Conservation (phyloP, 1,140 invertebrate species). For the Cyclina sinensis region DNA sequence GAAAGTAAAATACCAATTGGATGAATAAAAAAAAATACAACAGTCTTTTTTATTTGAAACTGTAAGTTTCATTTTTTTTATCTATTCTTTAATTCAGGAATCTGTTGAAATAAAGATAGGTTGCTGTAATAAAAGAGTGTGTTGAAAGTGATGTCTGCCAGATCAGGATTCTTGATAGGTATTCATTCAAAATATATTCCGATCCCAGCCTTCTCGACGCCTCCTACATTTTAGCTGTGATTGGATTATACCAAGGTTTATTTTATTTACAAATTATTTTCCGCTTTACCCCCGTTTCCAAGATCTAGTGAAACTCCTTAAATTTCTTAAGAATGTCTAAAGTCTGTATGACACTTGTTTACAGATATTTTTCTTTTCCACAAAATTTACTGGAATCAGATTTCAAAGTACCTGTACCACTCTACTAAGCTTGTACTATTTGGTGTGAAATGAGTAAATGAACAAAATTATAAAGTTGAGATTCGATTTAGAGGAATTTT, state of each 20-base stretch:
- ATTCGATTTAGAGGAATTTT: no score
- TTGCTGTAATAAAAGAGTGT: slow-evolving; percentile 5
- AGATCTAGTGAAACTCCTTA: background rate
- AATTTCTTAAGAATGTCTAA: slow-evolving; percentile 27
- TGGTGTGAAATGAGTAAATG: no score
- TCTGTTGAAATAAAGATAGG: slow-evolving; percentile 18
- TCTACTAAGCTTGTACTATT: no score
- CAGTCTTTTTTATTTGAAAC: no score
- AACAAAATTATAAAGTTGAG: no score
- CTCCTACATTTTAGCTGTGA: slow-evolving; percentile 57
- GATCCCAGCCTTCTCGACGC: slow-evolving; percentile 48
- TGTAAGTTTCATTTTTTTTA: background rate
- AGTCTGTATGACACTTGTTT: slow-evolving; percentile 12
- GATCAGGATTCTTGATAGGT: slow-evolving; percentile 51
- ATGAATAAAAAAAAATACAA: no score
- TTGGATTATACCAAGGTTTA: slow-evolving; percentile 56
- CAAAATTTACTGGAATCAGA: no score
- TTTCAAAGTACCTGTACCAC: no score
- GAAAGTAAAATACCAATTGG: no score
- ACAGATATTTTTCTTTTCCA: background rate
- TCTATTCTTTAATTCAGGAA: slow-evolving; percentile 3
- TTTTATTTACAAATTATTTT: slow-evolving; percentile 69
- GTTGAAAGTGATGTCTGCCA: slow-evolving; percentile 54
- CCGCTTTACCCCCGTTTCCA: slow-evolving; percentile 13
- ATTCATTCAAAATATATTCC: slow-evolving; percentile 62